phyloP scores from a whole-genome alignment of 2,113 vertebrate species.

The Rafetus swinhoei region DNA sequence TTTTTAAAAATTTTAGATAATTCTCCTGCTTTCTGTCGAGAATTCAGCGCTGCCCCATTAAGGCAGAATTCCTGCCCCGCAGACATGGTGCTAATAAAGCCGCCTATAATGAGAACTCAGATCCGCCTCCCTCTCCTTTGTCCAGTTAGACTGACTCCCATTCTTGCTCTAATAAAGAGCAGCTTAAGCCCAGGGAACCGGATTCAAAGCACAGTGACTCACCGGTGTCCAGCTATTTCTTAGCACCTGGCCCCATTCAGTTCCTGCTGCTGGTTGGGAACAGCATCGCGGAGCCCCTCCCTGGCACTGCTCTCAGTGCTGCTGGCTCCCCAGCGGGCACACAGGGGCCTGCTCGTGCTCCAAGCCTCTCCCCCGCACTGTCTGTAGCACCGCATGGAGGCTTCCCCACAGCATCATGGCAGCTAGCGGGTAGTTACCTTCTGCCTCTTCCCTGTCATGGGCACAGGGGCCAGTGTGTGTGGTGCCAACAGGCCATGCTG shows the following conservation, averaged over 20 bases:
- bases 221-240: not conserved
- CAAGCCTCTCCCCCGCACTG: not conserved
- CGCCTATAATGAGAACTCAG: not conserved
- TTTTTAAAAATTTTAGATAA: not conserved
- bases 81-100: not conserved
- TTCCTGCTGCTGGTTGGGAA: not conserved
- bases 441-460: no score
- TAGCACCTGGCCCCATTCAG: not conserved
- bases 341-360: not conserved
- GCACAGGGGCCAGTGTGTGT: no score
- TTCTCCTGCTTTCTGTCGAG: fast-evolving
- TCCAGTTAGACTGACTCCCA: not conserved
- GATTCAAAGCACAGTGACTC: not conserved
- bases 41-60: not conserved
- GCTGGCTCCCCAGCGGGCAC: not conserved
- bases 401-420: not conserved
- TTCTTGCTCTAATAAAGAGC: not conserved
- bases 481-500: no score
- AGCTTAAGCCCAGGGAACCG: not conserved
- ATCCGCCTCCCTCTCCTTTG: not conserved
- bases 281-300: not conserved
- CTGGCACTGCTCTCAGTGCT: not conserved
- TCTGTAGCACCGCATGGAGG: not conserved
- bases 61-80: not conserved
- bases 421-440: not conserved